phyloP scores from a whole-genome alignment of 2,113 vertebrate species.

The Apteryx mantelli region DNA sequence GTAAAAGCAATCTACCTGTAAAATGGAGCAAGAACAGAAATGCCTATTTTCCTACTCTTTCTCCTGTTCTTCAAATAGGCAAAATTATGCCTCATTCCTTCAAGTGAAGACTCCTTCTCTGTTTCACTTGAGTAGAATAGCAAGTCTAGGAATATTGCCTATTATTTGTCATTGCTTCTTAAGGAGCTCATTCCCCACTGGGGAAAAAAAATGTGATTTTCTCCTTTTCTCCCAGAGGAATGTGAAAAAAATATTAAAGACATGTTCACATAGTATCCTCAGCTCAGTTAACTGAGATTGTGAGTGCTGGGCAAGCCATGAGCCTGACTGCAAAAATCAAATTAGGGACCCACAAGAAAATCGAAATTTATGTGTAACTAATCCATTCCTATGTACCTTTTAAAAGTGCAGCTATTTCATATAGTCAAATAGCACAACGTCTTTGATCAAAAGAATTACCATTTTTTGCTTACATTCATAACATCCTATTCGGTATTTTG shows the following conservation, averaged over 20 bases:
- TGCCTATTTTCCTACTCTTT: not conserved
- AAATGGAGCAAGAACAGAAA: not conserved
- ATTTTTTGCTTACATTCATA: conserved; percentile 39
- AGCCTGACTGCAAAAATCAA: not conserved
- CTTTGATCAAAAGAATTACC: conserved; percentile 26
- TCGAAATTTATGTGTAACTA: not conserved
- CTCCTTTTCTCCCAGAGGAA: not conserved
- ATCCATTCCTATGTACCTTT: not conserved
- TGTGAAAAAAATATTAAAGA: not conserved
- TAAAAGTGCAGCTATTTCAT: not conserved
- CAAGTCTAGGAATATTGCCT: not conserved
- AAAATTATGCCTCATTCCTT: not conserved
- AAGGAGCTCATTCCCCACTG: not conserved
- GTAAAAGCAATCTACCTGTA: conserved; percentile 23
- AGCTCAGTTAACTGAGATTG: not conserved
- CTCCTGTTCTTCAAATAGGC: not conserved
- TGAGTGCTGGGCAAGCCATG: not conserved
- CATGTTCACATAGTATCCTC: not conserved
- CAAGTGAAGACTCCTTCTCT: not conserved
- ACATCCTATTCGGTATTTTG: conserved; percentile 30
- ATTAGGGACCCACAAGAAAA: not conserved
- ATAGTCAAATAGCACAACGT: not conserved
- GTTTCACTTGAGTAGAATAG: not conserved
- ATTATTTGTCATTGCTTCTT: not conserved
- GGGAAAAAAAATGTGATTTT: not conserved